A percentile compares a stretch with the other conserved stretches of the same genome.
Evolutionary conservation across 2,888 invertebrate genomes (phyloP).

Genomic region (Tetrapedia diversipes): DNA sequence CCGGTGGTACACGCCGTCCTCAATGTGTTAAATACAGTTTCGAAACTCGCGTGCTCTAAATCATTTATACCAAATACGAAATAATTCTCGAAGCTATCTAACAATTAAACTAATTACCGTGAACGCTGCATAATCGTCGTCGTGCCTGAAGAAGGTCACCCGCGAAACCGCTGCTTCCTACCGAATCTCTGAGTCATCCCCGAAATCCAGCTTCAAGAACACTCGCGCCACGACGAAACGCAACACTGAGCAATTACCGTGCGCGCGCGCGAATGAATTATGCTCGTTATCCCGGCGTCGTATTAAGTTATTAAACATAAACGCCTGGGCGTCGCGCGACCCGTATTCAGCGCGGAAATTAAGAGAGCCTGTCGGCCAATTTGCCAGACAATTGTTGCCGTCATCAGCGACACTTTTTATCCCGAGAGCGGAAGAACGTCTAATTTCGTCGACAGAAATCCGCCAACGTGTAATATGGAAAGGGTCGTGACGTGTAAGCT

Average conservation of each 20-base stretch:
- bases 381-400: constrained; percentile 25
- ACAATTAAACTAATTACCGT: no score
- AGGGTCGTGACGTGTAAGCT: no score
- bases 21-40: no score
- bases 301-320: constrained; percentile 32
- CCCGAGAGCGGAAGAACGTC: not conserved
- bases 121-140: no score
- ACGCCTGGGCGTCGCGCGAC: not conserved
- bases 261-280: not conserved
- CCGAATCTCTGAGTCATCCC: not conserved
- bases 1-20: no score
- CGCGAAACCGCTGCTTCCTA: not conserved
- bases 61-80: no score
- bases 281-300: constrained; percentile 19
- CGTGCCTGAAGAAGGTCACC: no score
- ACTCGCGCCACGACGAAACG: not conserved
- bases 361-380: constrained; percentile 29
- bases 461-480: constrained; percentile 1
- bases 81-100: no score
- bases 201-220: not conserved
- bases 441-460: constrained; percentile 30
- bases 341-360: constrained; percentile 12
- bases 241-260: not conserved
- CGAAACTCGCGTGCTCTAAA: no score
- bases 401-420: constrained; percentile 15